Percentiles rank a stretch among this genome's conserved stretches.
These are phyloP conservation scores for Ramphastos sulfuratus DNA, from an alignment of 2,113 vertebrate species.

Conservation along the genomic window DNA sequence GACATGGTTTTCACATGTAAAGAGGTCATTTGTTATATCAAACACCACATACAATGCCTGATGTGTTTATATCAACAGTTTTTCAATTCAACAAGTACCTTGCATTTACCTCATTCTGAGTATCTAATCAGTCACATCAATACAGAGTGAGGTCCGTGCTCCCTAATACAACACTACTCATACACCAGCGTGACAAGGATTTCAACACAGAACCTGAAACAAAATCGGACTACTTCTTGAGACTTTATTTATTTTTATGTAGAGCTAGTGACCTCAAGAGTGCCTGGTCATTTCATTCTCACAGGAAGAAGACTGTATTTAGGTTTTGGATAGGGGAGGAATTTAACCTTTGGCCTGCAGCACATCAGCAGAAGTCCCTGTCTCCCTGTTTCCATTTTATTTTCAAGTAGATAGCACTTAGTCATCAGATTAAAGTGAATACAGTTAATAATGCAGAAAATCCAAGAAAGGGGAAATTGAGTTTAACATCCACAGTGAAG, in stretches of 20 bases:
- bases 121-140: not conserved
- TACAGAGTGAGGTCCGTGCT: not conserved
- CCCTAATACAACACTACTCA: not conserved
- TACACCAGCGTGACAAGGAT: not conserved
- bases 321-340: constrained; percentile 53
- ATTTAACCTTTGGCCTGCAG: constrained; percentile 64
- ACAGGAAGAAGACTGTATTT: constrained; percentile 66
- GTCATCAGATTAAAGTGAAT: constrained; percentile 28
- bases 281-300: constrained; percentile 70
- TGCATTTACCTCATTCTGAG: not conserved
- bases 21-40: not conserved
- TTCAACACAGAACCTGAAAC: constrained; percentile 50
- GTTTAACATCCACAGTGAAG: not conserved
- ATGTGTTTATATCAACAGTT: not conserved
- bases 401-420: constrained; percentile 15
- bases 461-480: not conserved
- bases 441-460: not conserved
- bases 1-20: not conserved
- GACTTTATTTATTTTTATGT: constrained; percentile 68
- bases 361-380: constrained; percentile 57
- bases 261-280: constrained; percentile 55
- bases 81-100: not conserved
- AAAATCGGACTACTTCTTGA: constrained; percentile 33
- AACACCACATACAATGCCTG: not conserved
- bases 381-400: constrained; percentile 40